phyloP scores from a whole-genome alignment of 1,140 invertebrate genomes.

The Gonioctena quinquepunctata region DNA sequence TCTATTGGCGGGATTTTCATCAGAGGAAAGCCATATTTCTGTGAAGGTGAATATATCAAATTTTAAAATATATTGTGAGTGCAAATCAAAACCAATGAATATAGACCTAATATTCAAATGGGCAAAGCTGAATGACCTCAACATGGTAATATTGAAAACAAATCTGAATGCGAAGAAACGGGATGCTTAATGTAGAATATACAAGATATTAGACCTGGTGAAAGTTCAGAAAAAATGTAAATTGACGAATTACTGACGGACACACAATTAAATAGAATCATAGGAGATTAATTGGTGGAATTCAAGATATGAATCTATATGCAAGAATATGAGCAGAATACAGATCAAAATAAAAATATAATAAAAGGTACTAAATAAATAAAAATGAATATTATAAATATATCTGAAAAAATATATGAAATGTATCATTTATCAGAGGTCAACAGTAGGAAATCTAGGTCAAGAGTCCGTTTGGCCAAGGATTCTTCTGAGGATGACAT shows the following conservation, averaged over 20 bases:
- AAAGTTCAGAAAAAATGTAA: background rate
- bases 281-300: no score
- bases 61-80: background rate
- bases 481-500: background rate
- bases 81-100: background rate
- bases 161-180: background rate
- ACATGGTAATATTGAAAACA: background rate
- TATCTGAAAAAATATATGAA: no score
- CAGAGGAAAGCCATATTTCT: background rate
- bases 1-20: no score
- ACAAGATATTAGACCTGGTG: background rate
- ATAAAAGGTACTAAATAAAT: background rate
- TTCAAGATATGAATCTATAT: no score
- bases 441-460: background rate
- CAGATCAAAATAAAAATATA: background rate
- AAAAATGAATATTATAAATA: background rate
- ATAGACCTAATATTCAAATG: no score
- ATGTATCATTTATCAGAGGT: no score
- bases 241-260: no score
- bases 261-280: no score
- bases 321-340: no score
- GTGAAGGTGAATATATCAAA: background rate
- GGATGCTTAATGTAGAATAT: background rate
- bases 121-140: no score
- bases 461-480: background rate